These are phyloP conservation scores for Ommatoiulus sabulosus DNA, from an alignment of 2,888 invertebrate genomes.

Conservation along the genomic window DNA sequence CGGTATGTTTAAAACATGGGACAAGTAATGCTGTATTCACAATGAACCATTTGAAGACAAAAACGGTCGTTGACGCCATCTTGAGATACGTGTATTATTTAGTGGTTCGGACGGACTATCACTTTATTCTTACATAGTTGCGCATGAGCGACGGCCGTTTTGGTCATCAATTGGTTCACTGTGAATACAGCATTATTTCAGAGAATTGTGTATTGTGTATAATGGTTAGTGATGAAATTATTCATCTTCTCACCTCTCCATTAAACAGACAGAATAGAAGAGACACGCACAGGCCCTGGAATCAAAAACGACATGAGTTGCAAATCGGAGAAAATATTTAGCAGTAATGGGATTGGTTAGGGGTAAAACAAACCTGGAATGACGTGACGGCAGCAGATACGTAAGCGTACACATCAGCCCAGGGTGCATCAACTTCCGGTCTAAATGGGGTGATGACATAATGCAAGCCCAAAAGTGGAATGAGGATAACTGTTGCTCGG, in stretches of 20 bases:
- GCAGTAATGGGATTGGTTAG: neutral
- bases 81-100: no score
- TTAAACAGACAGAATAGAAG: constrained; percentile 94
- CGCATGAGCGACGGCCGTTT: no score
- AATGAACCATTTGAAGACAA: no score
- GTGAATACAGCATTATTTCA: no score
- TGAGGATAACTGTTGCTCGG: constrained; percentile 86
- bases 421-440: constrained; percentile 73
- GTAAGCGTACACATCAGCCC: constrained; percentile 77
- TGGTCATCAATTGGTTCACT: no score
- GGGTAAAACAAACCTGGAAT: constrained; percentile 75
- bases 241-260: constrained; percentile 78
- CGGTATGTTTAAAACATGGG: no score
- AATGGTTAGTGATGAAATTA: no score
- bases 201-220: no score
- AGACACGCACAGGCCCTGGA: constrained; percentile 91
- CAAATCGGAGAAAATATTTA: neutral
- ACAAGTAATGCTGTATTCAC: no score
- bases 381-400: constrained; percentile 87
- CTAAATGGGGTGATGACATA: constrained; percentile 89
- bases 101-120: no score
- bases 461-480: constrained; percentile 91
- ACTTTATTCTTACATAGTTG: no score
- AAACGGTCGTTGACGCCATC: no score
- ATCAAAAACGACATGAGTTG: constrained; percentile 63